Evolutionary conservation across 1,140 invertebrate species (phyloP).

Genomic region (Sycobia sp.): DNA sequence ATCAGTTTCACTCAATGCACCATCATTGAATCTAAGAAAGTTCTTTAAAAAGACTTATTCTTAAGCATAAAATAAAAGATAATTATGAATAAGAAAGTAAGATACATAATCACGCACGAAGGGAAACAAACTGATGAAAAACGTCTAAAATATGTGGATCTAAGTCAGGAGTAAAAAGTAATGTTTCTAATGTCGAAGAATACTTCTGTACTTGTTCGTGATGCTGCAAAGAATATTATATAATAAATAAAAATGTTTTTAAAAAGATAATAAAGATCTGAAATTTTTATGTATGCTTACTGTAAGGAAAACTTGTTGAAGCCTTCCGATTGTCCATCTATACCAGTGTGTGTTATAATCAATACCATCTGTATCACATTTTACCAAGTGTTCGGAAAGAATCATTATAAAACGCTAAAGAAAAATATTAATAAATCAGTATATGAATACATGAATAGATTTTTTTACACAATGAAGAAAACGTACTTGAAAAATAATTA

Average conservation of each 20-base stretch:
- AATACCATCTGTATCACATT: constrained; percentile 89
- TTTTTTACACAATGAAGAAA: constrained; percentile 14
- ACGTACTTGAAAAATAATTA: constrained; percentile 91
- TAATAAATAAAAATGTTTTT: constrained; percentile 21
- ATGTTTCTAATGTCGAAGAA: constrained; percentile 89
- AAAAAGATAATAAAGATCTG: constrained; percentile 29
- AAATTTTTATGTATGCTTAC: constrained; percentile 67
- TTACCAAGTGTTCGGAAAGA: constrained; percentile 92
- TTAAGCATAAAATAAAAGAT: constrained; percentile 16
- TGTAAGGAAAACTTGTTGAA: constrained; percentile 93
- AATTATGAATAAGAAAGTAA: constrained; percentile 11
- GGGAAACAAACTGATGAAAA: constrained; percentile 94
- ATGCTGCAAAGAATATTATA: constrained; percentile 70
- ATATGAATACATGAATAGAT: constrained; percentile 22
- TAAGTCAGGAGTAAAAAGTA: constrained; percentile 94
- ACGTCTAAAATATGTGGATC: constrained; percentile 95
- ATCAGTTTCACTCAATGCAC: too few species aligned
- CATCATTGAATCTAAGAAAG: constrained; percentile 26
- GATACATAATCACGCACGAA: constrained; percentile 64
- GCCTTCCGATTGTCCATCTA: constrained; percentile 90
- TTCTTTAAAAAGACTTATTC: constrained; percentile 18
- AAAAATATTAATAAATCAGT: constrained; percentile 38
- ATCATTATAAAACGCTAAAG: constrained; percentile 94
- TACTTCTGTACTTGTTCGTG: constrained; percentile 98
- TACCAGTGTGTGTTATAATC: constrained; percentile 97